Conservation (phyloP, 2,888 invertebrate species). For the Drosophila subquinaria region DNA sequence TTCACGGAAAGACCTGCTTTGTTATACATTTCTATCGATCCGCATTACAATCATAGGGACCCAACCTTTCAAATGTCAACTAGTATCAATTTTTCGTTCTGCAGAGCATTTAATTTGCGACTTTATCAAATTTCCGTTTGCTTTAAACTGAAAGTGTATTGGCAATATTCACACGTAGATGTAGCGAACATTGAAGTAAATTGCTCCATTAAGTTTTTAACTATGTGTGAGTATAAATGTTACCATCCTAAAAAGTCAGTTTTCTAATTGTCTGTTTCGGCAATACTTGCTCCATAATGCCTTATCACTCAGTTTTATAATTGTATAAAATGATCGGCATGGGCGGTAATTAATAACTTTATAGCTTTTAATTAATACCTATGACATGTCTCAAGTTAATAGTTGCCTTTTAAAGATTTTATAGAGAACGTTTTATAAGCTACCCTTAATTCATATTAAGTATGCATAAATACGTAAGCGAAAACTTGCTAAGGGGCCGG, state of each 20-base stretch:
- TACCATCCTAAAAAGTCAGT: constrained; percentile 29
- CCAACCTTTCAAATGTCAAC: too few relatives aligned
- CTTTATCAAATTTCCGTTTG: background rate
- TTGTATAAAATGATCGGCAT: background rate
- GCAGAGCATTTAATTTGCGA: constrained; percentile 20
- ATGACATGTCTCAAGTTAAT: constrained; percentile 14
- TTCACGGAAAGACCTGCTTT: too few relatives aligned
- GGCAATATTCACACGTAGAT: constrained; percentile 12
- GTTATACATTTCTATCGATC: too few relatives aligned
- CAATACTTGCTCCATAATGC: constrained; percentile 22
- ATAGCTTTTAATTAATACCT: too few relatives aligned
- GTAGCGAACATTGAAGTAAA: constrained; percentile 19
- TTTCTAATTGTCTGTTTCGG: constrained; percentile 63
- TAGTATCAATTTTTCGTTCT: too few relatives aligned
- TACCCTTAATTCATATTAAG: constrained; percentile 34
- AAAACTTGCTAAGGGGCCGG: too few relatives aligned
- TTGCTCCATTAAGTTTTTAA: constrained; percentile 51
- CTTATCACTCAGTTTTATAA: too few relatives aligned
- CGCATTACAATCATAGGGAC: too few relatives aligned
- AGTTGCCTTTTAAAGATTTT: constrained; percentile 5
- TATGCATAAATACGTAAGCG: too few relatives aligned
- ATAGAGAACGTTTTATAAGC: constrained; percentile 8
- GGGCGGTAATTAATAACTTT: constrained; percentile 2
- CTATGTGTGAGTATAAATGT: constrained; percentile 12
- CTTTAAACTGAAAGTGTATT: constrained; percentile 20